Evolutionary conservation across 2,888 invertebrate species (phyloP).

Genomic region (Cantharis flavilabris): DNA sequence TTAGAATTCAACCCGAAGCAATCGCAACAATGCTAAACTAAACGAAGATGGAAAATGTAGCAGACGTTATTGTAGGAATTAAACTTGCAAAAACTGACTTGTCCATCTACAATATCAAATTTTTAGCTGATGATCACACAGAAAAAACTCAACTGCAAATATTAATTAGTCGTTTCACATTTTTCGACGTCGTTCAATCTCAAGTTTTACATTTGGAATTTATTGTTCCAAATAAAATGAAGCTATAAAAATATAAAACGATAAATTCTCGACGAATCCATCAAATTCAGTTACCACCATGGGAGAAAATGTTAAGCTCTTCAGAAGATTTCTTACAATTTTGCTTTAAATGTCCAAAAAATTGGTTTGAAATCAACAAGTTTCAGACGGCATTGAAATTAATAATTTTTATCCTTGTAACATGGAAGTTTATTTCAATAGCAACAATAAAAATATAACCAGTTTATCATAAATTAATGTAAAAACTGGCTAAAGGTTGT

Average conservation of each 20-base stretch:
- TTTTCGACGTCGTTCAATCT: not conserved
- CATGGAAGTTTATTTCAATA: not conserved
- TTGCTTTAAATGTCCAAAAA: not conserved
- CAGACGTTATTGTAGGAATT: slow-evolving; percentile 8
- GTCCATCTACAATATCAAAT: slow-evolving; percentile 4
- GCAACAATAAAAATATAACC: not conserved
- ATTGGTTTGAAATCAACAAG: not conserved
- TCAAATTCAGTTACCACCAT: not conserved
- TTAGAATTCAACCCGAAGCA: not conserved
- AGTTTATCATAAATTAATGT: not conserved
- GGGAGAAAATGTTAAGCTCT: not conserved
- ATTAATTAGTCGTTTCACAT: not conserved
- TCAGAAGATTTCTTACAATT: not conserved
- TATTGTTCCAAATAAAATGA: not conserved
- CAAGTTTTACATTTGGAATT: not conserved
- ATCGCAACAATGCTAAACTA: not conserved
- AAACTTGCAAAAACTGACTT: slow-evolving; percentile 2
- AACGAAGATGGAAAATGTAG: not conserved
- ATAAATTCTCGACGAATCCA: not conserved
- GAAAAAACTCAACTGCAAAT: not conserved
- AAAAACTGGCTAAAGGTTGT: not conserved
- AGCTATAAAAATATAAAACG: not conserved
- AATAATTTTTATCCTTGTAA: not conserved
- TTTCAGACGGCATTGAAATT: not conserved
- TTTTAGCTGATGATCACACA: not conserved